Percentiles rank a stretch among this genome's conserved stretches.
Evolutionary conservation across 2,113 vertebrate genomes (phyloP).

Genomic region (Upupa epops): DNA sequence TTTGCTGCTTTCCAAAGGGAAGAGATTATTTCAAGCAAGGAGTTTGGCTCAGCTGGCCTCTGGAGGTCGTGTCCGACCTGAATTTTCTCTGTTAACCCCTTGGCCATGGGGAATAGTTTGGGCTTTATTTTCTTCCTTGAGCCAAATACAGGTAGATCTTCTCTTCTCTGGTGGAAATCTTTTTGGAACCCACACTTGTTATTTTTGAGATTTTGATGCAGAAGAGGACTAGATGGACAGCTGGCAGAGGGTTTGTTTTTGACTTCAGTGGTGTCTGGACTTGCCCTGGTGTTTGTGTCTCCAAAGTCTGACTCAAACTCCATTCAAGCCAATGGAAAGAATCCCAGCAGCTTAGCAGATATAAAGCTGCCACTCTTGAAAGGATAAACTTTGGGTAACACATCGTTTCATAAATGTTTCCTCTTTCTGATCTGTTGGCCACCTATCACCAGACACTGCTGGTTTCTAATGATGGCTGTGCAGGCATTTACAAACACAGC

Average conservation of each 20-base stretch:
- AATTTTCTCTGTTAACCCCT: not conserved
- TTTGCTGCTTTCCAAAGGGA: not conserved
- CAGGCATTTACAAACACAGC: not conserved
- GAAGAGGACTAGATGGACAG: conserved; percentile 28
- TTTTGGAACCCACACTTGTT: not conserved
- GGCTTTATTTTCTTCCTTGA: not conserved
- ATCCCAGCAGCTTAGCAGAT: conserved; percentile 7
- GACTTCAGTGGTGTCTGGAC: conserved; percentile 40
- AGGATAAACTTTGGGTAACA: not conserved
- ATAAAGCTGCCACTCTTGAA: conserved; percentile 13
- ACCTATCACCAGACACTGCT: not conserved
- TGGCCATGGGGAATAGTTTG: not conserved
- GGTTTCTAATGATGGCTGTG: not conserved
- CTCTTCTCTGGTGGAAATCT: not conserved
- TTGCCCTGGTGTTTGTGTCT: conserved; percentile 51
- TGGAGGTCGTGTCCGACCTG: not conserved
- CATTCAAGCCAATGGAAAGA: conserved; percentile 38
- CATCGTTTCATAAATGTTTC: not conserved
- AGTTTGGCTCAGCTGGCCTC: not conserved
- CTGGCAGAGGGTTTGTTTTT: conserved; percentile 57
- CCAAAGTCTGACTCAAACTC: conserved; percentile 52
- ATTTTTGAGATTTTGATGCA: not conserved
- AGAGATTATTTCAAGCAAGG: not conserved
- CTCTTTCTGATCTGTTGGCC: not conserved
- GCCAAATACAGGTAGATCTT: not conserved